Evolutionary conservation across 2,888 invertebrate genomes (phyloP).

Genomic region (Lithosia quadra): DNA sequence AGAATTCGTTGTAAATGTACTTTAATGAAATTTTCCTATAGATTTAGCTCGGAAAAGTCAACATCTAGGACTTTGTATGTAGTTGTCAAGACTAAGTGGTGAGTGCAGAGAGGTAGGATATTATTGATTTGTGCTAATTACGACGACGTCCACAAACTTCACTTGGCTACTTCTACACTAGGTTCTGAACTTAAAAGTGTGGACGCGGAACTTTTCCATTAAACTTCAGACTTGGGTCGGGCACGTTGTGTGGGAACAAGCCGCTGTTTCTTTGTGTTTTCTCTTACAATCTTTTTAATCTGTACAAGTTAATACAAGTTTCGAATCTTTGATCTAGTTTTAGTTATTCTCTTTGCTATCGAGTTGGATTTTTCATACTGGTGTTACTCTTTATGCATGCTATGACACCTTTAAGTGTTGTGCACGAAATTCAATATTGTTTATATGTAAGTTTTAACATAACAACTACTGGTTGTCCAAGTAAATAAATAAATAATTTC

Average conservation of each 20-base stretch:
- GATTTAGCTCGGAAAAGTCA: too few species aligned
- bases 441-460: neutral
- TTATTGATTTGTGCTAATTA: neutral
- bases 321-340: neutral
- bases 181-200: neutral
- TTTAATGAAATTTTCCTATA: too few species aligned
- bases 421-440: too few species aligned
- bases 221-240: neutral
- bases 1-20: too few species aligned
- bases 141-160: neutral
- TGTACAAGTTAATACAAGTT: neutral
- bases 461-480: too few species aligned
- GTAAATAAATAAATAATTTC: too few species aligned
- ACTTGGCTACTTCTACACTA: neutral
- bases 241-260: neutral
- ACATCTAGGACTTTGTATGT: too few species aligned
- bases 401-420: too few species aligned
- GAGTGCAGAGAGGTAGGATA: neutral
- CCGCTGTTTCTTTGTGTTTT: constrained; percentile 5
- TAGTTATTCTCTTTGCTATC: neutral
- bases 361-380: too few species aligned
- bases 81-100: too few species aligned
- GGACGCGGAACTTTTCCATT: constrained; percentile 6
- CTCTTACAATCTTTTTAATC: neutral
- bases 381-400: too few species aligned